Evolutionary conservation across 2,113 vertebrate species (phyloP).

Genomic region (Pungitius pungitius): DNA sequence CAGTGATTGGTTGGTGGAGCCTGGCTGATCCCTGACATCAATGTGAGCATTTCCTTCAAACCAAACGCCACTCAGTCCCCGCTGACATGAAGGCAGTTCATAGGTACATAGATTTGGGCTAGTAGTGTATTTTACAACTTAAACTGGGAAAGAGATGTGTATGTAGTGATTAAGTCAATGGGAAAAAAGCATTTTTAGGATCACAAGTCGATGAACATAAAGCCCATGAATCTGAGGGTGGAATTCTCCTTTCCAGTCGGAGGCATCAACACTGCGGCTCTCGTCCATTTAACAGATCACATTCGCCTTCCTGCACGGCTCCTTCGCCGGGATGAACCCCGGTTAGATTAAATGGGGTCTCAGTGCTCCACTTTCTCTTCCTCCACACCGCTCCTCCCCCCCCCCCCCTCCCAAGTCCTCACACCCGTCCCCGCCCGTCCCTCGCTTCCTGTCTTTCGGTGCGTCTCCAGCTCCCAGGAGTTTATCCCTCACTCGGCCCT

Average conservation of each 20-base stretch:
- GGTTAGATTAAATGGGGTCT: constrained; percentile 62
- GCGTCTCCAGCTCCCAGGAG: constrained; percentile 6
- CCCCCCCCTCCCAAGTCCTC: not conserved
- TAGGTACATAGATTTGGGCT: not conserved
- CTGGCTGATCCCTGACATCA: too few species aligned
- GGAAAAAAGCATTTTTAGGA: not conserved
- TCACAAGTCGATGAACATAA: constrained; percentile 33
- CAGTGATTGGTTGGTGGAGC: too few species aligned
- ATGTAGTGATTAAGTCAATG: too few species aligned
- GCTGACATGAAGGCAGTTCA: not conserved
- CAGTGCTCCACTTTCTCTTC: not conserved
- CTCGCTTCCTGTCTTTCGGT: not conserved
- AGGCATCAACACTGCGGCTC: constrained; percentile 38
- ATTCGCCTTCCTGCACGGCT: constrained; percentile 48
- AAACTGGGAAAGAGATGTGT: too few species aligned
- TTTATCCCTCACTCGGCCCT: constrained; percentile 5
- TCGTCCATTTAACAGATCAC: constrained; percentile 61
- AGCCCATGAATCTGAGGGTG: constrained; percentile 15
- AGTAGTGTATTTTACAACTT: not conserved
- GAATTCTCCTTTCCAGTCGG: constrained; percentile 50
- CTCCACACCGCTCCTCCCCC: not conserved
- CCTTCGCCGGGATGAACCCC: constrained; percentile 65
- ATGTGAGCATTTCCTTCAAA: not conserved
- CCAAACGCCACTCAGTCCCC: not conserved
- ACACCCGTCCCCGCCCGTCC: not conserved